Percentiles rank a stretch among this genome's conserved stretches.
These are phyloP conservation scores for Eurosta solidaginis DNA, from an alignment of 1,140 invertebrate species.

Conservation along the genomic window DNA sequence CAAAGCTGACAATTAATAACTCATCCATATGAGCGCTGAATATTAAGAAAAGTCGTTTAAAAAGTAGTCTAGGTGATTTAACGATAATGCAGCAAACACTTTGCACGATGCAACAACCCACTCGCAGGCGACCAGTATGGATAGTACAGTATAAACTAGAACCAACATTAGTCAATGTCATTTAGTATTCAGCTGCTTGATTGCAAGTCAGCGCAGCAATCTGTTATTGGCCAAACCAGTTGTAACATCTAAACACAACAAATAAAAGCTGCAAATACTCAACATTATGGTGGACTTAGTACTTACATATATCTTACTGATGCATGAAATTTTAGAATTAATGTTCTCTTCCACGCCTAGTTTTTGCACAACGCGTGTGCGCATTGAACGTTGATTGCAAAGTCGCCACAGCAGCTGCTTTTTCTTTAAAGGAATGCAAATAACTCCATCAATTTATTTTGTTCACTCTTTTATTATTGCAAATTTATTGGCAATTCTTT, in stretches of 20 bases:
- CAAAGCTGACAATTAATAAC: neutral
- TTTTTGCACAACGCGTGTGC: neutral
- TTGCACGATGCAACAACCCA: neutral
- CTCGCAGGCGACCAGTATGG: too few species aligned
- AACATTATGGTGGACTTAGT: too few species aligned
- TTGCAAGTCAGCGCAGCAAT: neutral
- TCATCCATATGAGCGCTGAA: neutral
- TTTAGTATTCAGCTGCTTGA: neutral
- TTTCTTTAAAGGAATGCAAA: neutral
- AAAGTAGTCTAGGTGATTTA: neutral
- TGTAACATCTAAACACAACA: neutral
- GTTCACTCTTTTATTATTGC: constrained; percentile 14
- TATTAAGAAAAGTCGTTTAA: neutral
- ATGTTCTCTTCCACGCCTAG: neutral
- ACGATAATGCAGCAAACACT: constrained; percentile 7
- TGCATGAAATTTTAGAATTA: neutral
- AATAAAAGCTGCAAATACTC: neutral
- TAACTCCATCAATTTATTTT: neutral
- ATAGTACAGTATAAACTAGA: too few species aligned
- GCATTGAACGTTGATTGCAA: neutral
- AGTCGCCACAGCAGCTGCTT: neutral
- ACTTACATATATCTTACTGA: neutral
- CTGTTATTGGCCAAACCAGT: neutral
- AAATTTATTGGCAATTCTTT: constrained; percentile 18
- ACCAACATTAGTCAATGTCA: too few species aligned